These are phyloP conservation scores for Polyergus mexicanus DNA, from an alignment of 1,140 invertebrate species.

Conservation along the genomic window DNA sequence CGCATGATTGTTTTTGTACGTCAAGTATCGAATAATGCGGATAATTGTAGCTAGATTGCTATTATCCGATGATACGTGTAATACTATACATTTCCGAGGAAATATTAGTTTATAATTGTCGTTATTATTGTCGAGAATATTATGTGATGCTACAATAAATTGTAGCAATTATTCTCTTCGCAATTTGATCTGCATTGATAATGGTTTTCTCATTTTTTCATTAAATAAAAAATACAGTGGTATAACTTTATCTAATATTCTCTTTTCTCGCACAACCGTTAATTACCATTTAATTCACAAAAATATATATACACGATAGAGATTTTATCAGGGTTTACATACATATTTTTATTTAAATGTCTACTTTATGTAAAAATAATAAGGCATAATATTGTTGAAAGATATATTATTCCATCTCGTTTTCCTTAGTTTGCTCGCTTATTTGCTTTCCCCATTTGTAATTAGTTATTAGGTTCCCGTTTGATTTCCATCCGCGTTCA, in stretches of 20 bases:
- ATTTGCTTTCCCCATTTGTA: background rate
- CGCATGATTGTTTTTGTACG: conserved; percentile 26
- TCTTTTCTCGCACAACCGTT: background rate
- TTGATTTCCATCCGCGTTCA: background rate
- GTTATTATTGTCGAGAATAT: background rate
- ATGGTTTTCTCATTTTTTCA: background rate
- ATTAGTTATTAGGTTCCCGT: background rate
- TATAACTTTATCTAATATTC: background rate
- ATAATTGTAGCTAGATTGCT: conserved; percentile 28
- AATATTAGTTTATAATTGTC: background rate
- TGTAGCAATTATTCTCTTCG: background rate
- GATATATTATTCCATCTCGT: background rate
- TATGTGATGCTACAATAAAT: background rate
- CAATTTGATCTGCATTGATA: background rate
- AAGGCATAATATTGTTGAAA: background rate
- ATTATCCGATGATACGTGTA: background rate
- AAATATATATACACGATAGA: background rate
- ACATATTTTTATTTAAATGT: background rate
- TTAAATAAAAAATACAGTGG: background rate
- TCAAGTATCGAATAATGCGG: conserved; percentile 31
- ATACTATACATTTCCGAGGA: background rate
- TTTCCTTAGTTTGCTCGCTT: background rate
- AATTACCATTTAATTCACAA: background rate
- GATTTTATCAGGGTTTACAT: background rate
- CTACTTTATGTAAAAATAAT: conserved; percentile 1